These are phyloP conservation scores for Phocoena phocoena DNA, from an alignment of 2,113 vertebrate genomes.

Conservation along the genomic window DNA sequence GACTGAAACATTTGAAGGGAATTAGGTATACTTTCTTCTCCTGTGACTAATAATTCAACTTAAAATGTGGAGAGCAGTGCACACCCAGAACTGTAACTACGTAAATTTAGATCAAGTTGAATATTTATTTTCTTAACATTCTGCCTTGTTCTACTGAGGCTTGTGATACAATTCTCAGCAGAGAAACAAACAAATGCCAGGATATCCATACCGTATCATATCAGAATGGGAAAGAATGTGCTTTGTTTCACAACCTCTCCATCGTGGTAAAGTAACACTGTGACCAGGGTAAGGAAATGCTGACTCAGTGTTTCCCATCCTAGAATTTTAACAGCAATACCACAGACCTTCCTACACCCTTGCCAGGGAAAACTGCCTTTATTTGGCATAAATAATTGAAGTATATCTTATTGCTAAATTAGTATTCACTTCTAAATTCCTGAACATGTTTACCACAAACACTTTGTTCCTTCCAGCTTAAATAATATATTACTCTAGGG, in stretches of 20 bases:
- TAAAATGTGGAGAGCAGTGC: background rate
- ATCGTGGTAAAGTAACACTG: background rate
- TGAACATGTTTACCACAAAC: constrained; percentile 51
- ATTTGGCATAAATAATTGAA: constrained; percentile 55
- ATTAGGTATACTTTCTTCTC: background rate
- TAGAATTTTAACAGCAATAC: background rate
- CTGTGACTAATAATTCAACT: background rate
- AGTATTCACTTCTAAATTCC: constrained; percentile 39
- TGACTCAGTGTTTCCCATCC: background rate
- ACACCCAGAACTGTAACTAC: background rate
- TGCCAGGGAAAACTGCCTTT: constrained; percentile 22
- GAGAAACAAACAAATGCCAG: constrained; percentile 43
- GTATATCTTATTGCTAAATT: constrained; percentile 48
- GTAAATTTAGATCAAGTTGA: background rate
- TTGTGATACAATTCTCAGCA: constrained; percentile 29
- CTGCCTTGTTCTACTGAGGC: background rate
- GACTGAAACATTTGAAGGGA: background rate
- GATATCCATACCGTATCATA: background rate
- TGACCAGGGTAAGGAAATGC: background rate
- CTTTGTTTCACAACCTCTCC: constrained; percentile 45
- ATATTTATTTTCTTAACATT: constrained; percentile 37
- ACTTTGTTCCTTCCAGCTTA: constrained; percentile 43
- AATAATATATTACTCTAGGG: constrained; percentile 51
- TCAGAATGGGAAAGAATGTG: constrained; percentile 10
- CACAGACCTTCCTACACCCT: background rate